phyloP scores from a whole-genome alignment of 2,113 vertebrate genomes.

The Callopanchax toddi region DNA sequence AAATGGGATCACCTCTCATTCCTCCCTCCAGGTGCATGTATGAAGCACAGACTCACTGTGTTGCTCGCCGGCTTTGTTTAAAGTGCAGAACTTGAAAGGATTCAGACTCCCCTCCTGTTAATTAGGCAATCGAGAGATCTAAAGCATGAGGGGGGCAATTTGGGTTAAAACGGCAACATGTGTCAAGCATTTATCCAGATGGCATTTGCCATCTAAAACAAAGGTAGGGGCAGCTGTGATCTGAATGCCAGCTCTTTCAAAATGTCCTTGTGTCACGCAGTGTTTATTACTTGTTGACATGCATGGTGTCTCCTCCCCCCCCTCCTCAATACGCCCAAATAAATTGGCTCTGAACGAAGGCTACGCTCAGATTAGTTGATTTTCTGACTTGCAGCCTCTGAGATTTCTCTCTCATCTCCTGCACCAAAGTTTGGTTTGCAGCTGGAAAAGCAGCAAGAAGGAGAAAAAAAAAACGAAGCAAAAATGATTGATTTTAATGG shows the following conservation, averaged over 20 bases:
- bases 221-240: conserved; percentile 67
- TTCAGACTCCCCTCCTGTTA: conserved; percentile 49
- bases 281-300: conserved; percentile 31
- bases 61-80: conserved; percentile 50
- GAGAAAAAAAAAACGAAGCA: not conserved
- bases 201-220: conserved; percentile 68
- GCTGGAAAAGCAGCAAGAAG: not conserved
- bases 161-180: conserved; percentile 73
- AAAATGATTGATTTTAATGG: conserved; percentile 69
- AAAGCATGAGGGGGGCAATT: conserved; percentile 63
- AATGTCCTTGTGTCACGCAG: conserved; percentile 26
- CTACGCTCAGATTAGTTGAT: conserved; percentile 43
- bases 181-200: conserved; percentile 70
- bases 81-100: conserved; percentile 73
- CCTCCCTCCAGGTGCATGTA: conserved; percentile 59
- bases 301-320: conserved; percentile 12
- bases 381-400: conserved; percentile 27
- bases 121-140: conserved; percentile 77
- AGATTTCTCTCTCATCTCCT: conserved; percentile 53
- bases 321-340: conserved; percentile 24
- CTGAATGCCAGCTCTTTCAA: conserved; percentile 53
- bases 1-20: conserved; percentile 1
- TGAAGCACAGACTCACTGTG: conserved; percentile 20
- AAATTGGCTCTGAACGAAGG: conserved; percentile 44
- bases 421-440: conserved; percentile 33